A percentile compares a stretch with the other conserved stretches of the same genome.
These are phyloP conservation scores for Cephalopachus bancanus DNA, from an alignment of 2,797 vertebrate species.

Conservation along the genomic window DNA sequence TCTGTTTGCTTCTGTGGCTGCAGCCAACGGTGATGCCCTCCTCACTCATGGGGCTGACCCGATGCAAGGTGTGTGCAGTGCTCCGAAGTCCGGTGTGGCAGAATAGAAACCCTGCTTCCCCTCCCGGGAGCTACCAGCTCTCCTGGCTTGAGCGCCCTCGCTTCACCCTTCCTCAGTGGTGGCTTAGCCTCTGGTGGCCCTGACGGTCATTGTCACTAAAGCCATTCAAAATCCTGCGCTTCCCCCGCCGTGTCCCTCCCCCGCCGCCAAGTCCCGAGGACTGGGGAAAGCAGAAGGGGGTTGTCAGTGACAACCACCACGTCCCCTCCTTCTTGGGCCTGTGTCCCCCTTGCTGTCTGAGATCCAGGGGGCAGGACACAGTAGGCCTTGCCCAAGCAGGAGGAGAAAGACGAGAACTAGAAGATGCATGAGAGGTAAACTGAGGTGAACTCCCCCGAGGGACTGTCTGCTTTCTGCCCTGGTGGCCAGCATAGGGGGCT, in stretches of 20 bases:
- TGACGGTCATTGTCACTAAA: not conserved
- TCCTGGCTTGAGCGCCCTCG: not conserved
- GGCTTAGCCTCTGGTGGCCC: not conserved
- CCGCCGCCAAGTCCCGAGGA: too few species aligned
- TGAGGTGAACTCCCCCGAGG: too few species aligned
- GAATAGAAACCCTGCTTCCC: fast-evolving
- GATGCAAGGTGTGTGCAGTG: too few species aligned
- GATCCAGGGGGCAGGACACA: not conserved
- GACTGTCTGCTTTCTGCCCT: not conserved
- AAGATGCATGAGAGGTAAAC: fast-evolving
- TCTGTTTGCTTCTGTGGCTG: not conserved
- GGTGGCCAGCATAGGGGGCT: too few species aligned
- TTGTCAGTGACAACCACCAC: not conserved
- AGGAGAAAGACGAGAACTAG: not conserved
- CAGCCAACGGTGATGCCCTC: fast-evolving
- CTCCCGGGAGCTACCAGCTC: fast-evolving
- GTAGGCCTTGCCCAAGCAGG: not conserved
- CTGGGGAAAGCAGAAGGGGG: too few species aligned
- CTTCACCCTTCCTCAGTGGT: not conserved
- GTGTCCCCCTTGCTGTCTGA: not conserved
- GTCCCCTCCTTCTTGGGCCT: not conserved
- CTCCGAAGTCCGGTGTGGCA: fast-evolving
- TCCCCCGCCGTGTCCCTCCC: not conserved
- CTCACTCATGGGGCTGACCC: fast-evolving
- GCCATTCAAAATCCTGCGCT: too few species aligned